Percentiles rank a stretch among this genome's conserved stretches.
phyloP scores from a whole-genome alignment of 2,888 invertebrate genomes.

The Caenorhabditis wallacei region DNA sequence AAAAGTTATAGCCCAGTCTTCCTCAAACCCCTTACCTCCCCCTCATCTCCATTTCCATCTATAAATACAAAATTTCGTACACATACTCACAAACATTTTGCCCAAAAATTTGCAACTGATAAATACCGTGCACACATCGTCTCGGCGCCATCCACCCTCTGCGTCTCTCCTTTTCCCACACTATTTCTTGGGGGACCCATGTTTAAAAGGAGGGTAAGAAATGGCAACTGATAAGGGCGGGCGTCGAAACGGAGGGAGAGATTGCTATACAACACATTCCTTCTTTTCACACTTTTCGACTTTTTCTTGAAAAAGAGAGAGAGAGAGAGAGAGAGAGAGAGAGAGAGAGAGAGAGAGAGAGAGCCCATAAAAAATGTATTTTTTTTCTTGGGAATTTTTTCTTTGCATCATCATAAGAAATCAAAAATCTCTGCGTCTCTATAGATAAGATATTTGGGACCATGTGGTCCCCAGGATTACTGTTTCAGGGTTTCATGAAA shows the following conservation, averaged over 20 bases:
- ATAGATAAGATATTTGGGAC: no score
- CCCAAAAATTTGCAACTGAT: conserved; percentile 33
- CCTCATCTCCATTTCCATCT: neutral
- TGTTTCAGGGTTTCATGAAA: no score
- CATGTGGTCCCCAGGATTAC: no score
- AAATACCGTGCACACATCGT: conserved; percentile 3
- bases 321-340: neutral
- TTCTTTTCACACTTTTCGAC: conserved; percentile 3
- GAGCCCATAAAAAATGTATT: no score
- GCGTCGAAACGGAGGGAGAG: conserved; percentile 28
- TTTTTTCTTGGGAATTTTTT: no score
- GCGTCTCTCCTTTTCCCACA: conserved; percentile 17
- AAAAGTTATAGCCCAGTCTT: no score
- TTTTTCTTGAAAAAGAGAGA: neutral
- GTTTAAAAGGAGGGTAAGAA: conserved; percentile 16
- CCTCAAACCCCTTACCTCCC: neutral
- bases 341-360: neutral
- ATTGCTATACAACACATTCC: conserved; percentile 40
- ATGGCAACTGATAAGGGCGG: conserved; percentile 32
- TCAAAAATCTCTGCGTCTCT: no score
- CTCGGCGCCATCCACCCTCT: conserved; percentile 33
- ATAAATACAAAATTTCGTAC: conserved; percentile 7
- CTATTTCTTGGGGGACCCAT: conserved; percentile 25
- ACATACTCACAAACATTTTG: conserved; percentile 10
- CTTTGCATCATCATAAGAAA: no score